A percentile compares a stretch with the other conserved stretches of the same genome.
phyloP scores from a whole-genome alignment of 2,113 vertebrate species.

The Rhea pennata region DNA sequence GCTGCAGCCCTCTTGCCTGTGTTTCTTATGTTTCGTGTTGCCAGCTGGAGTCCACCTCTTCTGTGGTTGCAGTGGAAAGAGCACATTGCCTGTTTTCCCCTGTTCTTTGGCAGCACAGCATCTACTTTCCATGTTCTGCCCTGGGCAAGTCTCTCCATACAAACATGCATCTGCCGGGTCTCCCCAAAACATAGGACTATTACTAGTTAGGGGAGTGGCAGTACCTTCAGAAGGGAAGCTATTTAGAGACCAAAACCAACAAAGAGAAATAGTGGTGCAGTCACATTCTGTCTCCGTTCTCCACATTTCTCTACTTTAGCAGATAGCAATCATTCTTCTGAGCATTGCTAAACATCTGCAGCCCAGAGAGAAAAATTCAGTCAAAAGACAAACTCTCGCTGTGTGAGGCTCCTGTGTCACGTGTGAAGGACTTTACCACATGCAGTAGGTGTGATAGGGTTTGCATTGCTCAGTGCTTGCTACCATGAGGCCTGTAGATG shows the following conservation, averaged over 20 bases:
- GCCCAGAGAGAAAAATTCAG: neutral
- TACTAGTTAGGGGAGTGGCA: neutral
- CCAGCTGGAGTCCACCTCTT: neutral
- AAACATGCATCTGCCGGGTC: neutral
- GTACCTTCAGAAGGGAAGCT: neutral
- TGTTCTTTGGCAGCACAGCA: neutral
- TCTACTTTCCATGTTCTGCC: neutral
- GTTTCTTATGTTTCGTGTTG: neutral
- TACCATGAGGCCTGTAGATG: neutral
- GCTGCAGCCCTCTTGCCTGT: rapidly evolving
- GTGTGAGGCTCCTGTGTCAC: neutral
- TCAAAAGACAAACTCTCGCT: neutral
- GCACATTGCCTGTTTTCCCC: neutral
- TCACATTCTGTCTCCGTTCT: neutral
- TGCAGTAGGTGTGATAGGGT: rapidly evolving
- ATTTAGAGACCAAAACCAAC: neutral
- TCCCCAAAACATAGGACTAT: neutral
- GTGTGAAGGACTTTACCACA: neutral
- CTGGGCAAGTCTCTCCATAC: neutral
- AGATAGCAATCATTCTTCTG: neutral
- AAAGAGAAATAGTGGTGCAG: neutral
- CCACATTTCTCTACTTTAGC: neutral
- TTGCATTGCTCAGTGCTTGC: rapidly evolving
- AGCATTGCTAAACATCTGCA: neutral
- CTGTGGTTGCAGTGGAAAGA: neutral